These are phyloP conservation scores for Eupsilia transversa DNA, from an alignment of 2,888 invertebrate genomes.

Conservation along the genomic window DNA sequence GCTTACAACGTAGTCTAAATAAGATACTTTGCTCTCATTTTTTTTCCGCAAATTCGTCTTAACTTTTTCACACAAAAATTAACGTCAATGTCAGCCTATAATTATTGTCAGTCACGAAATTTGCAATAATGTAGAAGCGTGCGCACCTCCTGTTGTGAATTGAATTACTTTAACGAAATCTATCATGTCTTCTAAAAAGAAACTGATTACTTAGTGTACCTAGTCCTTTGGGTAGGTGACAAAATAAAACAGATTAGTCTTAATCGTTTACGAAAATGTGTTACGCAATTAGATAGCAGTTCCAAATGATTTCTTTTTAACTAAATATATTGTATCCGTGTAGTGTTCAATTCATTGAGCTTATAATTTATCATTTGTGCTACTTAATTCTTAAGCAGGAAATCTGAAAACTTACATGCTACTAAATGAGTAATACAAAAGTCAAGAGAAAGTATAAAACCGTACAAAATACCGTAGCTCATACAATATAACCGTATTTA, in stretches of 20 bases:
- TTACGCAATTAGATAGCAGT: too few relatives aligned
- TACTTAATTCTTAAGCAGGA: too few relatives aligned
- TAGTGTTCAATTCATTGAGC: not conserved
- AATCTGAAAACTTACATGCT: not conserved
- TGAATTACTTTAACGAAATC: constrained; percentile 21
- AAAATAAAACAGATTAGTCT: too few relatives aligned
- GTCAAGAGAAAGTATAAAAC: not conserved
- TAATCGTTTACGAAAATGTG: too few relatives aligned
- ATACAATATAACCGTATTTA: constrained; percentile 18
- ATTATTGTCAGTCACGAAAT: not conserved
- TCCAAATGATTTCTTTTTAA: too few relatives aligned
- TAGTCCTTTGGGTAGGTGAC: not conserved
- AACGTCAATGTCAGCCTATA: constrained; percentile 6
- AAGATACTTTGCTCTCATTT: too few relatives aligned
- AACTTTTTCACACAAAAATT: not conserved
- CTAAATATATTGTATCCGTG: not conserved
- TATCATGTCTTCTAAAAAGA: constrained; percentile 11
- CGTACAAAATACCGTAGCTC: constrained; percentile 25
- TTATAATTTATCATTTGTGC: not conserved
- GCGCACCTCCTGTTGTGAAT: constrained; percentile 33
- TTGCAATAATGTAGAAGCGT: constrained; percentile 18
- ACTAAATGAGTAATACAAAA: not conserved
- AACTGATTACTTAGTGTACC: not conserved
- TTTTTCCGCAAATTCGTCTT: too few relatives aligned
- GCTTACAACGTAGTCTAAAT: too few relatives aligned